Evolutionary conservation across 2,113 vertebrate genomes (phyloP).

Genomic region (Laterallus jamaicensis): DNA sequence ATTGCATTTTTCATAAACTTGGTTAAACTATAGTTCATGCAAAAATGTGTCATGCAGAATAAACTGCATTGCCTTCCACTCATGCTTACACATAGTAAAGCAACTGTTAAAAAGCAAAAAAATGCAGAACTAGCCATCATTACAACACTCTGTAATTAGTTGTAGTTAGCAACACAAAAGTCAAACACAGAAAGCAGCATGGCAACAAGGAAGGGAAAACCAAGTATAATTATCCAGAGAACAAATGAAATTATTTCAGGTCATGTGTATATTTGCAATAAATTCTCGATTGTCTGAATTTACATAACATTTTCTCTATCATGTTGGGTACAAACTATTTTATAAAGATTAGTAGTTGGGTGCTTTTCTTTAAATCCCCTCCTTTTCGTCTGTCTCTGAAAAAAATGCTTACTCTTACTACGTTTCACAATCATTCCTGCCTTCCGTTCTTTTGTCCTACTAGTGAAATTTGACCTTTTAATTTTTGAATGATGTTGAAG

Average conservation of each 20-base stretch:
- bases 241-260: neutral
- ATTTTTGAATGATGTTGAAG: neutral
- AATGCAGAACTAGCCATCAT: conserved; percentile 62
- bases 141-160: conserved; percentile 65
- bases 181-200: conserved; percentile 69
- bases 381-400: neutral
- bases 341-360: neutral
- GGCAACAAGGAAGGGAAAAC: conserved; percentile 44
- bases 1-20: conserved; percentile 71
- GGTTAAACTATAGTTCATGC: conserved; percentile 81
- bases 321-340: neutral
- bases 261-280: neutral
- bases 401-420: neutral
- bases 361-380: neutral
- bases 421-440: neutral
- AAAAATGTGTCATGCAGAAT: conserved; percentile 78
- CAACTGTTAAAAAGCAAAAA: conserved; percentile 75
- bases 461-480: neutral
- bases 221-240: conserved; percentile 9
- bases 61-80: conserved; percentile 75
- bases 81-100: conserved; percentile 77
- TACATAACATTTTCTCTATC: neutral
- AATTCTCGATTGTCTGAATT: neutral
- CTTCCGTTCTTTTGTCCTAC: neutral
- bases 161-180: conserved; percentile 71